Percentiles rank a stretch among this genome's conserved stretches.
Evolutionary conservation across 2,888 invertebrate species (phyloP).

Genomic region (Trachelus stipa): DNA sequence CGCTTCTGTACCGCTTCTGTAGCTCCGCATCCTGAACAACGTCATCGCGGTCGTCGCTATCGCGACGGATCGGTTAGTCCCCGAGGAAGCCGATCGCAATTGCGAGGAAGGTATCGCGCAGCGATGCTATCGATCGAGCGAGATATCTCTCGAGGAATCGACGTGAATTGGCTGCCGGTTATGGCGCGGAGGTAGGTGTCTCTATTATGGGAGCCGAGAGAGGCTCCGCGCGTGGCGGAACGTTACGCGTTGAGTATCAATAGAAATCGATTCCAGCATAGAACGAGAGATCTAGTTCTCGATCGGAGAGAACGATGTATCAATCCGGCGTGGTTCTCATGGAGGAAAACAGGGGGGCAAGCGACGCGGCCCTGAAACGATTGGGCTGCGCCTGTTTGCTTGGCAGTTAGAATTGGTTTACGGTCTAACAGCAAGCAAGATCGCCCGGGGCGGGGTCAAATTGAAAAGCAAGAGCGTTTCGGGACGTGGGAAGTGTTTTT

Average conservation of each 20-base stretch:
- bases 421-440: conserved; percentile 35
- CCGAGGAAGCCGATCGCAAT: not conserved
- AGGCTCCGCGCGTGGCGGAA: not conserved
- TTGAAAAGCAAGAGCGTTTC: conserved; percentile 44
- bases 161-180: not conserved
- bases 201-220: not conserved
- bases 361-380: not conserved
- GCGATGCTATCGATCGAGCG: not conserved
- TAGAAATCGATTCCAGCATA: not conserved
- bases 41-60: conserved; percentile 9
- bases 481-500: conserved; percentile 50
- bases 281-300: not conserved
- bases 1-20: not conserved
- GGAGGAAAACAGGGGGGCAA: not conserved
- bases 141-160: not conserved
- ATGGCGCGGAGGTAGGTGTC: not conserved
- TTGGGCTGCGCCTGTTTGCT: conserved; percentile 16
- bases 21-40: conserved; percentile 19
- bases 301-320: not conserved
- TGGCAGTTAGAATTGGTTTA: conserved; percentile 43
- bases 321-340: not conserved
- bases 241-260: not conserved
- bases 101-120: not conserved
- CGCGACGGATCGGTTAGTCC: not conserved
- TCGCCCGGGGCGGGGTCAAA: conserved; percentile 49